Evolutionary conservation across 1,140 invertebrate species (phyloP).

Genomic region (Ips typographus): DNA sequence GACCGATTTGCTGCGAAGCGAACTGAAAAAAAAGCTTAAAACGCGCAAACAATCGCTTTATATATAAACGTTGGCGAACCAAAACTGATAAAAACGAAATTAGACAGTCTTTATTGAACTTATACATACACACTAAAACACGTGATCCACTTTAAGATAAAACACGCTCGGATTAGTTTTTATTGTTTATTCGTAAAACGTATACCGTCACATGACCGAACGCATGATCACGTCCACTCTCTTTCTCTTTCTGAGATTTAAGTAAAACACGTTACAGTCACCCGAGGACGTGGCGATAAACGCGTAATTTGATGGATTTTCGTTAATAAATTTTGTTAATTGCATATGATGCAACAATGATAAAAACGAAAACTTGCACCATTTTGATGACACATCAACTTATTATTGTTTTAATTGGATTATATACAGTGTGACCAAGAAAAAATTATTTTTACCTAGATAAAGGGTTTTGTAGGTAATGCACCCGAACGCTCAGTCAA

Average conservation of each 20-base stretch:
- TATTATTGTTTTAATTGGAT: too few relatives aligned
- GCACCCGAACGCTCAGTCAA: too few relatives aligned
- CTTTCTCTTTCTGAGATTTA: neutral
- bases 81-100: neutral
- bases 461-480: too few relatives aligned
- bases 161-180: neutral
- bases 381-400: too few relatives aligned
- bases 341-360: too few relatives aligned
- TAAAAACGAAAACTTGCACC: too few relatives aligned
- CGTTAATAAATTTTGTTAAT: too few relatives aligned
- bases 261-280: neutral
- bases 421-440: too few relatives aligned
- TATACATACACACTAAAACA: neutral
- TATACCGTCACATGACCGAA: slow-evolving; percentile 1
- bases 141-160: slow-evolving; percentile 11
- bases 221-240: slow-evolving; percentile 2
- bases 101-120: neutral
- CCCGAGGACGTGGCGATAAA: neutral
- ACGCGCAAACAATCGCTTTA: neutral
- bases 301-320: too few relatives aligned
- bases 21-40: neutral
- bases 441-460: too few relatives aligned
- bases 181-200: slow-evolving; percentile 3
- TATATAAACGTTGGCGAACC: slow-evolving; percentile 1
- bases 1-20: neutral